Evolutionary conservation across 2,113 vertebrate genomes (phyloP).

Genomic region (Cochlearius cochlearius): DNA sequence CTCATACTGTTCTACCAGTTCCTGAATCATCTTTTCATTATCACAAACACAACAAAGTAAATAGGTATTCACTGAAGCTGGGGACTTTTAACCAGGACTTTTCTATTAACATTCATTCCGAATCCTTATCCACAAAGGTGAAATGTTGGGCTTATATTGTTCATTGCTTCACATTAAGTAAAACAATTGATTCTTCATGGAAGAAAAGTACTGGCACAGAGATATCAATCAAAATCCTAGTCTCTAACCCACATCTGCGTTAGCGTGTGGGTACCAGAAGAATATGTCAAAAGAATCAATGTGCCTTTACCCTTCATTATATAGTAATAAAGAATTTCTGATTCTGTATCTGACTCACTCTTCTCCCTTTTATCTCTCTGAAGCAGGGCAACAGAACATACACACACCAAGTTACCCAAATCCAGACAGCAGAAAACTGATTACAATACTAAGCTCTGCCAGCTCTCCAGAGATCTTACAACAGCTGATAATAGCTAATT

Average conservation of each 20-base stretch:
- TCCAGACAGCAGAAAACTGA: background rate
- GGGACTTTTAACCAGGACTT: background rate
- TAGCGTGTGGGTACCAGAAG: background rate
- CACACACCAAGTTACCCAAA: background rate
- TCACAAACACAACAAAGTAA: background rate
- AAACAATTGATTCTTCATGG: constrained; percentile 15
- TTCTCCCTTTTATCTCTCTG: background rate
- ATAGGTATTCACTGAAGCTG: background rate
- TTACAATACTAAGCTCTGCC: background rate
- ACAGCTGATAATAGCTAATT: background rate
- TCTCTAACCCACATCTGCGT: background rate
- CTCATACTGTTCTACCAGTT: background rate
- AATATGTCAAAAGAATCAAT: background rate
- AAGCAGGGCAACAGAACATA: background rate
- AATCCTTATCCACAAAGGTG: background rate
- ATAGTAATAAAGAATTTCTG: background rate
- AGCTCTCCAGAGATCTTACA: background rate
- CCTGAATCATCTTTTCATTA: background rate
- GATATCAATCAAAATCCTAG: constrained; percentile 13
- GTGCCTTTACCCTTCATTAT: background rate
- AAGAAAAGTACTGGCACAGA: background rate
- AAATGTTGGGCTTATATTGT: background rate
- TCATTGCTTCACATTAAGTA: background rate
- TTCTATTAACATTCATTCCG: background rate
- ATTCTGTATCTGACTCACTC: background rate